A percentile compares a stretch with the other conserved stretches of the same genome.
These are phyloP conservation scores for Regulus satrapa DNA, from an alignment of 2,113 vertebrate genomes.

Conservation along the genomic window DNA sequence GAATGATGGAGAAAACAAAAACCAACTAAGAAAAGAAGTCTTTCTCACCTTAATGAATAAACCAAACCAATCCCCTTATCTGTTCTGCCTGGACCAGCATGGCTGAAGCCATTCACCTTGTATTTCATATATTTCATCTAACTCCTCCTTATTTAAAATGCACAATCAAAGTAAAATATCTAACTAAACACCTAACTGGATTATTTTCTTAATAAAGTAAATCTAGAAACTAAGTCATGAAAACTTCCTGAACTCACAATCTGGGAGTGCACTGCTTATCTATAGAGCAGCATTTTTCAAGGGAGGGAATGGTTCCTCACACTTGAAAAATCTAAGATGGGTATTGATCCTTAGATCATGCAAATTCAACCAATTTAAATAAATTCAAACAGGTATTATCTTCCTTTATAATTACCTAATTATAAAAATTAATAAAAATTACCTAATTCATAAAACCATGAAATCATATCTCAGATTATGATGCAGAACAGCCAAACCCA, in stretches of 20 bases:
- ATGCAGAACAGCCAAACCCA: not conserved
- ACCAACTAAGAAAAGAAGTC: not conserved
- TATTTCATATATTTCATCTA: not conserved
- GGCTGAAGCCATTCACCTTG: fast-evolving
- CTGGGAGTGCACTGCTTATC: not conserved
- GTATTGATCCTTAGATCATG: not conserved
- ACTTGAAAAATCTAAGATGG: not conserved
- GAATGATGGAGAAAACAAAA: fast-evolving
- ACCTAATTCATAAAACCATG: too few relatives aligned
- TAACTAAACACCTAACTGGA: not conserved
- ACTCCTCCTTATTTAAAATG: not conserved
- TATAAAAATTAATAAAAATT: too few relatives aligned
- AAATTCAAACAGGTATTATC: not conserved
- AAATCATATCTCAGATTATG: not conserved
- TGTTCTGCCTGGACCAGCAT: not conserved
- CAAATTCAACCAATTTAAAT: not conserved
- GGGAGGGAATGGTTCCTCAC: not conserved
- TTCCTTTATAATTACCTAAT: not conserved
- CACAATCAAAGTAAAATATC: not conserved
- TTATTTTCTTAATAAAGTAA: not conserved
- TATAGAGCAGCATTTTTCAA: not conserved
- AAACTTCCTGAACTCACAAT: not conserved
- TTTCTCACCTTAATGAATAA: not conserved
- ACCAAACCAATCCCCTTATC: not conserved
- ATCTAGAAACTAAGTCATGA: not conserved